These are phyloP conservation scores for Pampusana beccarii DNA, from an alignment of 2,113 vertebrate genomes.

Conservation along the genomic window DNA sequence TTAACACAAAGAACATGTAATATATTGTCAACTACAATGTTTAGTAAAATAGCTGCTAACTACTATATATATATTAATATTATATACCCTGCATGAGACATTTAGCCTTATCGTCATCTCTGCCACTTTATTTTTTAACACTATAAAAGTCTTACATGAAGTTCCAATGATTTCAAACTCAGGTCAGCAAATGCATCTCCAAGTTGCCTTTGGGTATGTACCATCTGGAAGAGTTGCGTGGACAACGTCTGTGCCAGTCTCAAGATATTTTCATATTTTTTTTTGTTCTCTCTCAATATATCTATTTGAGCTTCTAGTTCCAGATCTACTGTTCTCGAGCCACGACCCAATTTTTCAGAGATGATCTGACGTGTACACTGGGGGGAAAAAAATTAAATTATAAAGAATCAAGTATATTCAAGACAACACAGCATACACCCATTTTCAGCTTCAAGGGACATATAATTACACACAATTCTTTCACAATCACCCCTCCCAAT, in stretches of 20 bases:
- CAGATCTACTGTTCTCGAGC: constrained; percentile 96
- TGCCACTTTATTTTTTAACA: constrained; percentile 19
- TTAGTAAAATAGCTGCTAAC: not conserved
- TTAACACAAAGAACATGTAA: not conserved
- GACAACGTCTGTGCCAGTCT: constrained; percentile 90
- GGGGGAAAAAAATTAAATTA: constrained; percentile 20
- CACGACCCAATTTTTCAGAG: constrained; percentile 95
- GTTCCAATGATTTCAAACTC: constrained; percentile 95
- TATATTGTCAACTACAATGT: not conserved
- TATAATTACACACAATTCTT: constrained; percentile 60
- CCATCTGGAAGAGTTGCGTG: constrained; percentile 90
- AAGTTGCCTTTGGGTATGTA: constrained; percentile 94
- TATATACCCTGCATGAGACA: not conserved
- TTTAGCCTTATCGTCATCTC: constrained; percentile 24
- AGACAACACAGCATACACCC: constrained; percentile 9
- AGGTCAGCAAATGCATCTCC: constrained; percentile 97
- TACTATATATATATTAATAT: not conserved
- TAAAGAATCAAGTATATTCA: constrained; percentile 32
- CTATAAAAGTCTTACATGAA: constrained; percentile 85
- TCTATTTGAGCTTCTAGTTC: constrained; percentile 97
- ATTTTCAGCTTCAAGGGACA: constrained; percentile 55
- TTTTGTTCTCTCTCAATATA: constrained; percentile 93
- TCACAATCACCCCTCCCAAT: constrained; percentile 65
- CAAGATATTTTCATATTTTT: constrained; percentile 93
- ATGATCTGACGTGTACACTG: constrained; percentile 98